Evolutionary conservation across 2,888 invertebrate genomes (phyloP).

Genomic region (Sisyra nigra): DNA sequence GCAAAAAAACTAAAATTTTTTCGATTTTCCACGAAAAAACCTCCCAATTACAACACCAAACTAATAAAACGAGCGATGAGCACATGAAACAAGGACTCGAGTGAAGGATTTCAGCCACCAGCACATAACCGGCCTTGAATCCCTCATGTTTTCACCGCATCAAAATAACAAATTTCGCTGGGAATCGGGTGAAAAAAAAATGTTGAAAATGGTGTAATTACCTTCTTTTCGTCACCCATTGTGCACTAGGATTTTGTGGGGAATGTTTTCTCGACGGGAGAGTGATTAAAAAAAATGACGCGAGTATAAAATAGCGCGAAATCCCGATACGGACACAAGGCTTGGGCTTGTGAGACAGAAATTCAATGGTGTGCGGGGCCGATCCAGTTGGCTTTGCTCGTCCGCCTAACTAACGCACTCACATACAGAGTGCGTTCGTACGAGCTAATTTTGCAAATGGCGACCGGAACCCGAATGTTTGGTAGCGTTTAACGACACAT

Average conservation of each 20-base stretch:
- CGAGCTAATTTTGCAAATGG: too few relatives aligned
- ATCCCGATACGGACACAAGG: too few relatives aligned
- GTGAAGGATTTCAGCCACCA: too few relatives aligned
- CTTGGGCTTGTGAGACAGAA: neutral
- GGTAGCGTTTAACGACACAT: too few relatives aligned
- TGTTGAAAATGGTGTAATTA: conserved; percentile 10
- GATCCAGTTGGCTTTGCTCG: neutral
- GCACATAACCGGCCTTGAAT: conserved; percentile 6
- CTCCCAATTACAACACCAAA: neutral
- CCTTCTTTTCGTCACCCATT: conserved; percentile 21
- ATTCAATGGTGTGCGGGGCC: neutral
- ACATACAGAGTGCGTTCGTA: too few relatives aligned
- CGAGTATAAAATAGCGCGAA: too few relatives aligned
- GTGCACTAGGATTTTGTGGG: neutral
- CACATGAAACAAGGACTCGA: too few relatives aligned
- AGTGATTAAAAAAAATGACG: too few relatives aligned
- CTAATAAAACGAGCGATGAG: too few relatives aligned
- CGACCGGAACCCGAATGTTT: too few relatives aligned
- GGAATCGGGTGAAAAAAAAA: neutral
- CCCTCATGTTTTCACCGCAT: conserved; percentile 3
- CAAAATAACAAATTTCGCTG: neutral
- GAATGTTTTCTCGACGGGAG: neutral
- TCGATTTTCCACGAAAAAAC: neutral
- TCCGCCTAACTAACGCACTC: too few relatives aligned
- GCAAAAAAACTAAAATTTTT: too few relatives aligned